Conservation (phyloP, 53 echinoderm and acorn worm species). For the Hippasteria phrygiana region DNA sequence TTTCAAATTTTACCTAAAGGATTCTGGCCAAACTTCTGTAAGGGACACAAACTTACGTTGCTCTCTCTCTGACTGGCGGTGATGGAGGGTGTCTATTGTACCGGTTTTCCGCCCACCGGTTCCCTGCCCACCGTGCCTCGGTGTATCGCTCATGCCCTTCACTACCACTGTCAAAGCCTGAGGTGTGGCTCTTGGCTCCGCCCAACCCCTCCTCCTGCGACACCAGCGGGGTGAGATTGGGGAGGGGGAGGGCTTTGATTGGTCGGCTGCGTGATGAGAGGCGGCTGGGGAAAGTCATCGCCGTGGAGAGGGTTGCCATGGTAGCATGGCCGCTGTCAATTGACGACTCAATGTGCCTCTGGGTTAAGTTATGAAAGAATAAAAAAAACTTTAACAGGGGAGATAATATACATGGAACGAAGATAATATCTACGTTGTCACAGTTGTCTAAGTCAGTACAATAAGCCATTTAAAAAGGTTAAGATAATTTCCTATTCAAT, state of each 20-base stretch:
- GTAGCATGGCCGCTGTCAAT: conserved; percentile 94
- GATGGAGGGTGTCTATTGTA: conserved; percentile 92
- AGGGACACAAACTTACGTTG: conserved; percentile 19
- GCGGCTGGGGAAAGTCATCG: conserved; percentile 50
- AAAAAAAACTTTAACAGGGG: too few relatives aligned
- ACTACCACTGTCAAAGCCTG: conserved; percentile 9
- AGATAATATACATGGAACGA: too few relatives aligned
- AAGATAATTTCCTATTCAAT: too few relatives aligned
- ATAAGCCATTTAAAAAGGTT: too few relatives aligned
- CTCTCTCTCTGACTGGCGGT: conserved; percentile 86
- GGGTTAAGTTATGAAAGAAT: conserved; percentile 4
- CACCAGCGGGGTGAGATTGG: conserved; percentile 83
- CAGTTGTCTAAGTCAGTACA: too few relatives aligned
- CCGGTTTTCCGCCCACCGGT: conserved; percentile 74
- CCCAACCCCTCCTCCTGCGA: conserved; percentile 76
- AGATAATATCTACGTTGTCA: too few relatives aligned
- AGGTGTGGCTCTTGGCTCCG: conserved; percentile 7
- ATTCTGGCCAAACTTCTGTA: neutral
- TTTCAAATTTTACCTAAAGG: too few relatives aligned
- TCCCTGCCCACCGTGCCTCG: conserved; percentile 67
- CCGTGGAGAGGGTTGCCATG: conserved; percentile 90
- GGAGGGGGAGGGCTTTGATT: conserved; percentile 84
- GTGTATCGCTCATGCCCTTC: neutral
- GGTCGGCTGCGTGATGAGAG: conserved; percentile 77
- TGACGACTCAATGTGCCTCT: conserved; percentile 80